A percentile compares a stretch with the other conserved stretches of the same genome.
Evolutionary conservation across 2,113 vertebrate genomes (phyloP).

Genomic region (Protobothrops flavoviridis): DNA sequence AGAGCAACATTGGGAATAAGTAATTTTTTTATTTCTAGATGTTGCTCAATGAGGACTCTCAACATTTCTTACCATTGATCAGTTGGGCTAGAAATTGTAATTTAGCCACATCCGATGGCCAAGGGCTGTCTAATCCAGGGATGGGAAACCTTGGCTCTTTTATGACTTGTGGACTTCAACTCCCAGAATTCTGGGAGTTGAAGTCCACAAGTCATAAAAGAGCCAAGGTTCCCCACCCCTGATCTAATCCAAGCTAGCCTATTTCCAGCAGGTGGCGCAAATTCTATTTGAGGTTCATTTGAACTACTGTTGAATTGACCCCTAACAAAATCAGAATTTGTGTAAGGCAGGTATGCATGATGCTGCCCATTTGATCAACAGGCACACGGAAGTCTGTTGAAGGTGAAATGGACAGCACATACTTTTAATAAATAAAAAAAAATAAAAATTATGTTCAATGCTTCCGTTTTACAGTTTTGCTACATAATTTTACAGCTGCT

Average conservation of each 20-base stretch:
- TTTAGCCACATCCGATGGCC: not conserved
- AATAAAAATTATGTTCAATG: not conserved
- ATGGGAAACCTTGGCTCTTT: too few species aligned
- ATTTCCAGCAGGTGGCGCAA: not conserved
- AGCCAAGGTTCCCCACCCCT: too few species aligned
- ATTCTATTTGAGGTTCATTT: not conserved
- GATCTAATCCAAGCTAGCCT: not conserved
- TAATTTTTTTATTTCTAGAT: not conserved
- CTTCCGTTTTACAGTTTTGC: not conserved
- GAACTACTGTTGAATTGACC: not conserved
- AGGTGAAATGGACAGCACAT: too few species aligned
- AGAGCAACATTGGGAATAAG: not conserved
- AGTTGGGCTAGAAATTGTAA: not conserved
- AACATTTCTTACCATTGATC: not conserved
- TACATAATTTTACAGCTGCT: not conserved
- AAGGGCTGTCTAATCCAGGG: not conserved
- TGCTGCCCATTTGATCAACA: not conserved
- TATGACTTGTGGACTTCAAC: too few species aligned
- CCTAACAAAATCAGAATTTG: not conserved
- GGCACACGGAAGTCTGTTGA: too few species aligned
- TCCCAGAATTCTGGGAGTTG: too few species aligned
- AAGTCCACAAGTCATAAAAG: too few species aligned
- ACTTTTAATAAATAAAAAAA: too few species aligned
- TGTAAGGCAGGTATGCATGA: not conserved
- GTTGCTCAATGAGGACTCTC: not conserved